Conservation (phyloP, 2,888 invertebrate genomes). For the Catocala nupta region DNA sequence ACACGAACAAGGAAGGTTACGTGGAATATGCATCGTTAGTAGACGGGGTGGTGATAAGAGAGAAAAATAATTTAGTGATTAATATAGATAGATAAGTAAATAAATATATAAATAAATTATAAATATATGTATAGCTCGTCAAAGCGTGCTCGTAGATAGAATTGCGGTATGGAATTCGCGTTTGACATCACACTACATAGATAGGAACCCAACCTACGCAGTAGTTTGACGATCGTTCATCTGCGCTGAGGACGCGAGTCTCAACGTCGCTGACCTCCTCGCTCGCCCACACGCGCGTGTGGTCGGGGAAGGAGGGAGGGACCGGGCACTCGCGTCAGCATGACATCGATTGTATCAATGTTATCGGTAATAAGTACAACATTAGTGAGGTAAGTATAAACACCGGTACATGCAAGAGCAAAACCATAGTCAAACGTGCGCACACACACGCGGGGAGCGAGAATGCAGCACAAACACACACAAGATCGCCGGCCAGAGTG, state of each 20-base stretch:
- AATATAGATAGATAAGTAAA: constrained; percentile 54
- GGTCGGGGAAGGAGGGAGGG: constrained; percentile 64
- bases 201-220: constrained; percentile 54
- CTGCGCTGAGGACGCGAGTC: constrained; percentile 52
- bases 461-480: constrained; percentile 81
- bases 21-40: constrained; percentile 71
- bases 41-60: constrained; percentile 67
- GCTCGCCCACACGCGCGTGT: constrained; percentile 62
- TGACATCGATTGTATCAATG: constrained; percentile 21
- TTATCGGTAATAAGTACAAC: constrained; percentile 21
- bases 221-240: constrained; percentile 68
- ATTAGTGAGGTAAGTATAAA: constrained; percentile 49
- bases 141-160: constrained; percentile 65
- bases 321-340: constrained; percentile 55
- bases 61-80: constrained; percentile 70
- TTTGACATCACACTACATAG: constrained; percentile 56
- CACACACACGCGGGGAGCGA: constrained; percentile 67
- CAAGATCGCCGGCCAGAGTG: constrained; percentile 85
- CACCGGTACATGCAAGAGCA: constrained; percentile 66
- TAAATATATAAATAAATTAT: constrained; percentile 55
- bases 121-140: constrained; percentile 55
- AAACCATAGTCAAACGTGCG: constrained; percentile 75
- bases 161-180: constrained; percentile 47
- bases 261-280: constrained; percentile 59
- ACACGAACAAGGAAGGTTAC: constrained; percentile 60